Conservation (phyloP, 1,140 invertebrate species). For the Papilio dardanus region DNA sequence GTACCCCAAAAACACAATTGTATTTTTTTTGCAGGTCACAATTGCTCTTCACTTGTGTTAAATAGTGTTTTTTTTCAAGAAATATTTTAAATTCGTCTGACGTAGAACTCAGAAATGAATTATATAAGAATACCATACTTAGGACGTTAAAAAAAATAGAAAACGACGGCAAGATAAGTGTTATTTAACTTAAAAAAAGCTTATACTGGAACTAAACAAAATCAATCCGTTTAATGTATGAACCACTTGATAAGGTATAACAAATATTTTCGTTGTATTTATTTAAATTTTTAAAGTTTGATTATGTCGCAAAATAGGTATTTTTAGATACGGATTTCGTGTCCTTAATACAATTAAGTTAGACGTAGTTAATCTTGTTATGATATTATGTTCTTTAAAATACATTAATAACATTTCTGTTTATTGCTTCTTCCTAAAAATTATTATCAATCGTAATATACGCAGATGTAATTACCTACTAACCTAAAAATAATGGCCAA, state of each 20-base stretch:
- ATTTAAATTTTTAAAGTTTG: constrained; percentile 6
- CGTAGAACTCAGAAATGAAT: too few species aligned
- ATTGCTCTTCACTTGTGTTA: too few species aligned
- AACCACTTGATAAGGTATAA: not conserved
- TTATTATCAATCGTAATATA: not conserved
- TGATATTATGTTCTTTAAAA: not conserved
- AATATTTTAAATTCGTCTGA: too few species aligned
- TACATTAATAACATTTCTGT: not conserved
- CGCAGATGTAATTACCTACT: not conserved
- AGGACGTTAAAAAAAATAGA: too few species aligned
- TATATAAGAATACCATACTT: too few species aligned
- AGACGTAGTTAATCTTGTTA: not conserved
- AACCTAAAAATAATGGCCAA: not conserved
- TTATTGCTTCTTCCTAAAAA: constrained; percentile 5
- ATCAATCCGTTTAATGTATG: not conserved
- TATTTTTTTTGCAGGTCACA: too few species aligned
- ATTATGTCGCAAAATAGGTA: not conserved
- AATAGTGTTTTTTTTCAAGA: too few species aligned
- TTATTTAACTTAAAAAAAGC: too few species aligned
- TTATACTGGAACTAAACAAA: not conserved
- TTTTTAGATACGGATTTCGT: not conserved
- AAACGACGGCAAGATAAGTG: too few species aligned
- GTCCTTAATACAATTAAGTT: not conserved
- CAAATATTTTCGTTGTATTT: not conserved
- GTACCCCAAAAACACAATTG: too few species aligned